Conservation (phyloP, 2,797 vertebrate genomes). For the Paratrypauchen microcephalus region DNA sequence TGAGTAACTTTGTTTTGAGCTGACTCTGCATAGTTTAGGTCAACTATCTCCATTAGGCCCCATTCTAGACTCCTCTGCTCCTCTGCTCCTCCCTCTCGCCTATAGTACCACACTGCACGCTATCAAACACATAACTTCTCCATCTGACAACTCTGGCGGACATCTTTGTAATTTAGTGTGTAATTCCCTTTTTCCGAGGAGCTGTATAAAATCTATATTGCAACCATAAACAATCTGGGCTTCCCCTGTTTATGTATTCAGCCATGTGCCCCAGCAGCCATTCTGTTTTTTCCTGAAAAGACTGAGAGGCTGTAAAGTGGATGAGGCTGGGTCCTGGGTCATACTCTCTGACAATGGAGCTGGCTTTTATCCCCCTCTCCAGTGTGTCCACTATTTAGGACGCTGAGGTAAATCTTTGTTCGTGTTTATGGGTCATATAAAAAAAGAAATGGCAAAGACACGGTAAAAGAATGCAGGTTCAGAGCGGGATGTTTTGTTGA, state of each 20-base stretch:
- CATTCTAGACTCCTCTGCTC: slow-evolving; percentile 46
- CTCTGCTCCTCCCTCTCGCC: slow-evolving; percentile 43
- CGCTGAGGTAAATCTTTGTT: slow-evolving; percentile 25
- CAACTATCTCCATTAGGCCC: slow-evolving; percentile 48
- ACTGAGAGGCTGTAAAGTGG: slow-evolving; percentile 59
- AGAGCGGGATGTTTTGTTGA: slow-evolving; percentile 4
- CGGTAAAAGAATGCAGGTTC: not conserved
- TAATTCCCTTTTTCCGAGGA: slow-evolving; percentile 77
- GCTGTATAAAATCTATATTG: slow-evolving; percentile 81
- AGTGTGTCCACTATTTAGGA: slow-evolving; percentile 17
- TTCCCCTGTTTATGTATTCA: slow-evolving; percentile 71
- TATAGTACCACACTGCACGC: slow-evolving; percentile 47
- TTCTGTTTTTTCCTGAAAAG: slow-evolving; percentile 67
- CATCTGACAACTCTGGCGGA: slow-evolving; percentile 67
- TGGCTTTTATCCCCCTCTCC: slow-evolving; percentile 24
- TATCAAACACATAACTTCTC: slow-evolving; percentile 56
- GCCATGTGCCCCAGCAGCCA: slow-evolving; percentile 68
- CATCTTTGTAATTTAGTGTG: slow-evolving; percentile 77
- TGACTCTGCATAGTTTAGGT: slow-evolving; percentile 66
- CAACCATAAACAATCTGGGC: slow-evolving; percentile 74
- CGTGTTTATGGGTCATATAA: not conserved
- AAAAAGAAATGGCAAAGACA: not conserved
- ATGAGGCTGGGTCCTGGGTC: slow-evolving; percentile 48
- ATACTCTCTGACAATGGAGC: slow-evolving; percentile 18
- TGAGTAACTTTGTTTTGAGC: slow-evolving; percentile 62